phyloP scores from a whole-genome alignment of 2,797 vertebrate species.

The Oryzias sinensis region DNA sequence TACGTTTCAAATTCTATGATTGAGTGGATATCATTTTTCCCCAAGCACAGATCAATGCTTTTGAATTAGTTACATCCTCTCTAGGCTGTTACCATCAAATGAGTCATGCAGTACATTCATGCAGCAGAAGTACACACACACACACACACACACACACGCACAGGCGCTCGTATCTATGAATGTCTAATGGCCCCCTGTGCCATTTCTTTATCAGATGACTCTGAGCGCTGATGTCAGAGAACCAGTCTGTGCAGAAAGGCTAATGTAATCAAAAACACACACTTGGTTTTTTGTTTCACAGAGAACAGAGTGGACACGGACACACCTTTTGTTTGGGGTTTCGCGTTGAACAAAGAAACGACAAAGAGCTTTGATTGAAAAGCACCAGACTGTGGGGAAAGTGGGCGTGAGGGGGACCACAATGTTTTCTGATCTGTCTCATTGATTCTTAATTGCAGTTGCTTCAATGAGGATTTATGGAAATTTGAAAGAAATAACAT shows the following conservation, averaged over 20 bases:
- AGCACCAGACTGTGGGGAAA: background rate
- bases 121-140: constrained; percentile 13
- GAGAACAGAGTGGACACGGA: background rate
- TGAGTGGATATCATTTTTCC: background rate
- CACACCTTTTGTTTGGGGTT: constrained; percentile 17
- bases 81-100: constrained; percentile 3
- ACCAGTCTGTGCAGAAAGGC: constrained; percentile 55
- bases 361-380: background rate
- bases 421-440: background rate
- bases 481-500: no score
- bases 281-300: constrained; percentile 29
- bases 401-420: background rate
- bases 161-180: constrained; percentile 42
- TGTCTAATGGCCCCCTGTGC: constrained; percentile 19
- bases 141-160: background rate
- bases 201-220: constrained; percentile 36
- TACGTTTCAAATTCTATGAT: background rate
- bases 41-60: background rate
- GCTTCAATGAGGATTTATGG: no score
- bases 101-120: constrained; percentile 33
- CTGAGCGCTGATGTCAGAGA: constrained; percentile 61
- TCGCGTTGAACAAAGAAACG: constrained; percentile 17
- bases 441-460: no score
- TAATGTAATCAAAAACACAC: constrained; percentile 59
- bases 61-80: constrained; percentile 1